phyloP scores from a whole-genome alignment of 2,113 vertebrate genomes.

The Callocephalon fimbriatum region DNA sequence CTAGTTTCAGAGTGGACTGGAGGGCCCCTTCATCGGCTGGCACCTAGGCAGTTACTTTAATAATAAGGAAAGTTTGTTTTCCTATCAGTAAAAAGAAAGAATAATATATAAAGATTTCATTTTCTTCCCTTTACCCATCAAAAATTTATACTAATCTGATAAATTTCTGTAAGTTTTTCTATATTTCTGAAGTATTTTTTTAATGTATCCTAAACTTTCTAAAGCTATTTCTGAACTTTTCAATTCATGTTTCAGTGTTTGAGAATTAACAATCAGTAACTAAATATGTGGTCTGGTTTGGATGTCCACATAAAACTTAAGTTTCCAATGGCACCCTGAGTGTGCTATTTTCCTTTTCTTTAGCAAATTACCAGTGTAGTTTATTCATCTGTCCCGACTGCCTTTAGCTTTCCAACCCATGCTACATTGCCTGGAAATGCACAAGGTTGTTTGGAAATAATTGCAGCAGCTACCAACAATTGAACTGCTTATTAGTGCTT shows the following conservation, averaged over 20 bases:
- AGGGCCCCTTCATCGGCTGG: too few species aligned
- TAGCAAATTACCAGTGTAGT: not conserved
- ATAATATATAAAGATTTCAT: not conserved
- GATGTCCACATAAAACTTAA: rapidly evolving
- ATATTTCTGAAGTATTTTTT: not conserved
- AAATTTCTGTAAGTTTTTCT: not conserved
- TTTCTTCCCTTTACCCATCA: not conserved
- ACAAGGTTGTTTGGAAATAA: not conserved
- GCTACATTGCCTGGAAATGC: not conserved
- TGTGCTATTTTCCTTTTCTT: not conserved
- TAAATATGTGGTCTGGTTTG: not conserved
- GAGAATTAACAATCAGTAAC: slow-evolving; percentile 15
- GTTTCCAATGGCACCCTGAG: not conserved
- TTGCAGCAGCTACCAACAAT: not conserved
- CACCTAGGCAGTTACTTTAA: not conserved
- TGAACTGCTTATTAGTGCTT: not conserved
- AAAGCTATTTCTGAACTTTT: not conserved
- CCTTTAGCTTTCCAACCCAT: not conserved
- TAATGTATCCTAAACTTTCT: not conserved
- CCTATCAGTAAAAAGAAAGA: not conserved
- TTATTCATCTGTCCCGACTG: not conserved
- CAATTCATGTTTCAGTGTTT: not conserved
- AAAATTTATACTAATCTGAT: not conserved
- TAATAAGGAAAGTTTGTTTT: not conserved
- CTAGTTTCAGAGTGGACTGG: too few species aligned